These are phyloP conservation scores for Hormiphora californensis DNA, from an alignment of 37 sponge, comb jelly and placozoan species.

Conservation along the genomic window DNA sequence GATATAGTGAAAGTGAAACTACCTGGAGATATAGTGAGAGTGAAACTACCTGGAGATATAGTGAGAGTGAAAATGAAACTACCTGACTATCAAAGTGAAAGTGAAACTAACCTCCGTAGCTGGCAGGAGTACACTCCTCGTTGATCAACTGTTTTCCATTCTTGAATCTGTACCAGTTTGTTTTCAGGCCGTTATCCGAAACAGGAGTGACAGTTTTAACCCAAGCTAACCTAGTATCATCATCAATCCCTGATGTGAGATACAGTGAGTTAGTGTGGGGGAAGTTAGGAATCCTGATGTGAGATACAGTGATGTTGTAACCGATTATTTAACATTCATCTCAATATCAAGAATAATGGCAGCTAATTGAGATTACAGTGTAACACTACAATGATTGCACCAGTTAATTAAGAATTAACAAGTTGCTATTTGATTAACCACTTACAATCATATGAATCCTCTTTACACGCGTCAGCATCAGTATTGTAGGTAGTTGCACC, in stretches of 20 bases:
- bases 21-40: neutral
- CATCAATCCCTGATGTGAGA: conserved; percentile 4
- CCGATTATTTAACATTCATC: too few relatives aligned
- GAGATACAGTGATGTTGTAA: too few relatives aligned
- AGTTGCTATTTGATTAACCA: too few relatives aligned
- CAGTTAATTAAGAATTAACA: too few relatives aligned
- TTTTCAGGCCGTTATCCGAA: neutral
- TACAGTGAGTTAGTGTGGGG: too few relatives aligned
- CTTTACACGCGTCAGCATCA: conserved; percentile 19
- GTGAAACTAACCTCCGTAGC: neutral
- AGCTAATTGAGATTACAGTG: too few relatives aligned
- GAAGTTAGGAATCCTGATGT: too few relatives aligned
- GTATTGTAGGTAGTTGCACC: neutral
- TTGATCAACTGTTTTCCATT: conserved; percentile 40
- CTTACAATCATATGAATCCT: neutral
- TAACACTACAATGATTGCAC: too few relatives aligned
- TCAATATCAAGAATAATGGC: too few relatives aligned
- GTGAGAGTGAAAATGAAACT: neutral
- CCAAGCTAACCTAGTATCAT: conserved; percentile 32
- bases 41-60: neutral
- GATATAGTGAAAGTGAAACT: neutral
- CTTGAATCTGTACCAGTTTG: conserved; percentile 32
- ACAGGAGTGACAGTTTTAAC: neutral
- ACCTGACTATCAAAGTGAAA: neutral
- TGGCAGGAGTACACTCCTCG: conserved; percentile 9